Base-by-base conservation (phyloP, 2,888 invertebrate genomes). In the Bhutanitis thaidina region DNA sequence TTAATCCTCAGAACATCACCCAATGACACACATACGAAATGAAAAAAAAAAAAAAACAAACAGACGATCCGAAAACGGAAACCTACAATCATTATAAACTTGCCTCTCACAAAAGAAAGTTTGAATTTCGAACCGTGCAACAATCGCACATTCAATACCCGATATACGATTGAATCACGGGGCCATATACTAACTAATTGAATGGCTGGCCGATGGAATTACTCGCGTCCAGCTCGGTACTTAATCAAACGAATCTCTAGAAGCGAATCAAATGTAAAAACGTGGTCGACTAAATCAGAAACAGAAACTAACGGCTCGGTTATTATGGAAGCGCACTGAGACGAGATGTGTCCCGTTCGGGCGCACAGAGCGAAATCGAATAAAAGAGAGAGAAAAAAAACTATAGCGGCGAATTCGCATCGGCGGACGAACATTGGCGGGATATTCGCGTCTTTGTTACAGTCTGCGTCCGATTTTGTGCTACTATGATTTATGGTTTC, bases 261-360 rank as follows among this genome's bases (percentile, higher is more conserved):
- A 38, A 40, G 39, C 47, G 52, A 56, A 53, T 49, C 53, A 52
- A 57, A 57, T 53, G 54, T 57, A 54, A 57, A 58, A 55, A 47
- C 39, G 56, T 45, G 52, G 51, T 44, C 51, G 54, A 34, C 13
- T 34, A 12, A 34, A 34, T 34, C 34, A 12, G 34, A 54, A 36
- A 49, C 34, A 12, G 34, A 54, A 36, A 49, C 40, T 49, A 49
- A 15, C 40, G 41, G 34, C 27, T 12, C 35, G 36, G 12, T 41
- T 36, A 41, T 36, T 41, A 36, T 30, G 40, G 27, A 12, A 16
- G 29, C 10, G 29, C 40, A 49, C 20, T 27, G 40, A 36, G 36
- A 43, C 43, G 30, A 29, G 25, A 37, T 37, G 15, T 16, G 37
- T 45, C 37, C 16, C 45, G 45, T 29, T 38, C 37, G 37, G 16